Evolutionary conservation across 2,888 invertebrate species (phyloP).

Genomic region (Gari tellinella): DNA sequence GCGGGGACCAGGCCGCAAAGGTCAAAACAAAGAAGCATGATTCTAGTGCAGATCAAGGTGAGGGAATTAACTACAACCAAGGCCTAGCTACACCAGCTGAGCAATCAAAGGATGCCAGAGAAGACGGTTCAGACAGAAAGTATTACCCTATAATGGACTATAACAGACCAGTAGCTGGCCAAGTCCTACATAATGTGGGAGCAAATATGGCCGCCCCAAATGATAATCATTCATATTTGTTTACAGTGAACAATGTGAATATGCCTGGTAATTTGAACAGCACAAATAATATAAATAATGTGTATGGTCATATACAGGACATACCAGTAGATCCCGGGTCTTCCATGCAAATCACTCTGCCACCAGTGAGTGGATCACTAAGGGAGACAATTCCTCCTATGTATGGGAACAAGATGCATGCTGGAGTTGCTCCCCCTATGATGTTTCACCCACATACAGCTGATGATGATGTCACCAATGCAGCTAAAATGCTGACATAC

Average conservation of each 20-base stretch:
- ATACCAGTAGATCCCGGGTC: not conserved
- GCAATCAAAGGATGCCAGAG: not conserved
- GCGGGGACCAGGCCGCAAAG: too few species aligned
- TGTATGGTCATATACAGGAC: not conserved
- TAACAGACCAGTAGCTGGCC: too few species aligned
- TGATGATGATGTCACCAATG: slow-evolving; percentile 7
- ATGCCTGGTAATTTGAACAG: not conserved
- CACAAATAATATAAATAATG: not conserved
- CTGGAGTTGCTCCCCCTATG: slow-evolving; percentile 1
- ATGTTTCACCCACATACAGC: slow-evolving; percentile 11
- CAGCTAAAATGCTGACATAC: slow-evolving; percentile 13
- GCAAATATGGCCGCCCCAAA: too few species aligned
- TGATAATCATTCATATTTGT: too few species aligned
- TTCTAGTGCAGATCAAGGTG: too few species aligned
- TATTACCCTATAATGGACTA: too few species aligned
- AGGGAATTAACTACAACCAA: too few species aligned
- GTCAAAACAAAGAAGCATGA: too few species aligned
- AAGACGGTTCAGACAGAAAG: not conserved
- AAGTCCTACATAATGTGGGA: too few species aligned
- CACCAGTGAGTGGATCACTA: not conserved
- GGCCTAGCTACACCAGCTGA: too few species aligned
- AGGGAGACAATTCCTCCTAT: slow-evolving; percentile 7
- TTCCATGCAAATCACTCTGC: not conserved
- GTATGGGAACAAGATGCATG: not conserved
- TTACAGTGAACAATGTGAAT: too few species aligned